Base-by-base conservation (phyloP, 2,888 invertebrate genomes). In the Mythimna lalbum region DNA sequence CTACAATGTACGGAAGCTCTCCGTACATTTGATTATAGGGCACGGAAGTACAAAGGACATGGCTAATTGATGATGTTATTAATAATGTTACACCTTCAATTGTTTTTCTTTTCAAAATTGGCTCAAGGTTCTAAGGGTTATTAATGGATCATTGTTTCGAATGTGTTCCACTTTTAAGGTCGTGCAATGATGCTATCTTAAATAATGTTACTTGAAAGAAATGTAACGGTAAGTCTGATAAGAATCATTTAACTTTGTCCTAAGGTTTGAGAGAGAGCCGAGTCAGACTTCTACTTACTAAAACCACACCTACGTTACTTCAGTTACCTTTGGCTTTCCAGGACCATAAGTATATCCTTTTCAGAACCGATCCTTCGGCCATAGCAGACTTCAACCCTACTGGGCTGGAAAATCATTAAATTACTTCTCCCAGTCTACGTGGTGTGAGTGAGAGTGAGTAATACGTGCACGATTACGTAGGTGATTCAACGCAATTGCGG, bases 1-100 rank as follows among this genome's bases (percentile, higher is more conserved):
- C 63, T 56, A 43, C 69, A 64, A 70, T 71, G 87, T 84, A 81
- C 86, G 88, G 88, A 88, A 88, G 75, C 77, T 65, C 62, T 78
- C 50, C 43, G 10, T 21, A 69, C 52, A 66, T 63, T 70, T 80
- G 79, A 82, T 86, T 82, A 76, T 70, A 83, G 86, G 73, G 79
- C 69, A 19, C 63, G 73, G 73, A 72, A 85, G 53, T 52, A 27
- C 49, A 19, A 57, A 73, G 73, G 72, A 77, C 70, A n/a, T 69
- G 33, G 43, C 66, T 75, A 78, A 81, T 79, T 78, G 66, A 63
- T 59, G 64, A 57, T 66, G 59, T 66, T 57, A 69, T 62, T 57
- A 57, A 73, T 68, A 69, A 56, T 68, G 50, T 59, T 68, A 33
- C 63, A 67, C 72, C 81, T 85, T 83, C 83, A 76, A 86, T 85